Conservation (phyloP, 92 coral and sea anemone species). For the Parazoanthus darwini region DNA sequence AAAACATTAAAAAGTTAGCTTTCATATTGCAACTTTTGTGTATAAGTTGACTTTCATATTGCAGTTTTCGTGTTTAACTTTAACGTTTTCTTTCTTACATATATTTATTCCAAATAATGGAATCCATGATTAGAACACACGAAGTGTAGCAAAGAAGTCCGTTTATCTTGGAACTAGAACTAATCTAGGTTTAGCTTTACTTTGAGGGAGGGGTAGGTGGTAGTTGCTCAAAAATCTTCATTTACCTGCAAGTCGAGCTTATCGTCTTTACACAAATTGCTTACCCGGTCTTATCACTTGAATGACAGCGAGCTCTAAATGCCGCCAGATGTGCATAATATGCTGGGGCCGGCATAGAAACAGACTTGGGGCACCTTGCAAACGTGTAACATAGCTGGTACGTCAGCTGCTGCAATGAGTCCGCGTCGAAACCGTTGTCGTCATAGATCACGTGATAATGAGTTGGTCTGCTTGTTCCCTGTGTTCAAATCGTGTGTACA, state of each 20-base stretch:
- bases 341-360: conserved; percentile 46
- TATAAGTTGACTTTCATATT: too few species aligned
- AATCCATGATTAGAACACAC: too few species aligned
- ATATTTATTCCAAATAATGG: too few species aligned
- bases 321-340: conserved; percentile 54
- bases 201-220: too few species aligned
- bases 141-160: too few species aligned
- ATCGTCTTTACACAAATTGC: not conserved
- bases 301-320: conserved; percentile 37
- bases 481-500: conserved; percentile 10
- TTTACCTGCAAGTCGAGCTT: not conserved
- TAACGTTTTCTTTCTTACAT: too few species aligned
- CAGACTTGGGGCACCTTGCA: conserved; percentile 45
- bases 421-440: conserved; percentile 46
- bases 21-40: too few species aligned
- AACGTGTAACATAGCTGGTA: conserved; percentile 46
- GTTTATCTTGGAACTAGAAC: too few species aligned
- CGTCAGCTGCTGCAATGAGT: conserved; percentile 45
- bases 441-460: conserved; percentile 50
- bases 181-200: too few species aligned
- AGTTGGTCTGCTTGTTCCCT: conserved; percentile 51
- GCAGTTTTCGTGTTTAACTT: too few species aligned
- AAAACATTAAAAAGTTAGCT: too few species aligned
- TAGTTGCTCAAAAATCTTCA: too few species aligned
- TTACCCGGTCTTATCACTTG: not conserved